Base-by-base conservation (phyloP, 2,888 invertebrate genomes). In the Galerucella pusilla region DNA sequence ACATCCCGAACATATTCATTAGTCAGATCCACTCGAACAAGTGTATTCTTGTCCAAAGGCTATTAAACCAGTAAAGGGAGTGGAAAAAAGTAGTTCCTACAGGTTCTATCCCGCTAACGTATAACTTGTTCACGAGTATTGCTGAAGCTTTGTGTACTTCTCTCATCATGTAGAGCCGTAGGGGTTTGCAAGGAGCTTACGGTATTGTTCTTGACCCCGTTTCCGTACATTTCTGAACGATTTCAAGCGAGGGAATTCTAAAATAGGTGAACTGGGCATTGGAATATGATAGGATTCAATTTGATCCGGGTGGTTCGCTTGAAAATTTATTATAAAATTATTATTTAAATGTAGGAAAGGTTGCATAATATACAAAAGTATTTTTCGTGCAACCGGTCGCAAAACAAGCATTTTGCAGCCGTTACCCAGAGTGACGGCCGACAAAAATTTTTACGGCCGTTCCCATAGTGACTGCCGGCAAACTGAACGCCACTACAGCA, bases 151-250 rank as follows among this genome's bases (percentile, higher is more conserved):
- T 72, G 66, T 72, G 45, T 60, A 61, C 60, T 71, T 65, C 71
- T 65, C 65, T 59, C 65, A 65, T 71, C 71, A 20, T 66, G 57
- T 77, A 78, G 77, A 75, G 52, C 76, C 66, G 74, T 71, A 69
- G 79, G 81, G 79, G 68, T 60, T 72, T 75, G 75, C 76, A 78
- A 79, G 78, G 63, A 80, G 79, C 77, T 81, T 77, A 75, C 68
- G 71, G 77, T 75, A 78, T 79, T 79, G 79, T 79, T 77, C 77
- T 79, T 78, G 78, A 78, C 77, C 79, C 79, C 70, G 73, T 78
- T 79, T 65, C 68, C 68, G 69, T 65, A 61, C 74, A 54, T 49
- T 42, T 64, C 54, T 64, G 71, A 16, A 64, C 64, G 71, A 69
- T 70, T 59, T 59, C 74, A 46, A 64, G 12, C 71, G 69, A 70